Evolutionary conservation across 2,888 invertebrate species (phyloP).

Genomic region (Zaprionus obscuricornis): DNA sequence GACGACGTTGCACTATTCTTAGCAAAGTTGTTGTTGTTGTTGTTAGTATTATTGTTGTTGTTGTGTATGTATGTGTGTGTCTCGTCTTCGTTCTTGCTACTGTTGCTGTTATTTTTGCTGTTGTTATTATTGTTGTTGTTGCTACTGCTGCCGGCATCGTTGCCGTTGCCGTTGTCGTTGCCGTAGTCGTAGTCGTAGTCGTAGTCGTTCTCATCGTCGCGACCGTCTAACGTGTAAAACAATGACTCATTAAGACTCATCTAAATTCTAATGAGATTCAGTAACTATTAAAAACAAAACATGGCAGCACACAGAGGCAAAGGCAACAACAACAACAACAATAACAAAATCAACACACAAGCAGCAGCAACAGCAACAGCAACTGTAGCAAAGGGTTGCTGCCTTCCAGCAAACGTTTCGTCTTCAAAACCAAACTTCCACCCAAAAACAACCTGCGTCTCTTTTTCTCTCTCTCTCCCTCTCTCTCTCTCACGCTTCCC

Average conservation of each 20-base stretch:
- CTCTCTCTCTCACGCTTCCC: slow-evolving; percentile 3
- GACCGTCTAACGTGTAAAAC: slow-evolving; percentile 80
- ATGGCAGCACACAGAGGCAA: slow-evolving; percentile 43
- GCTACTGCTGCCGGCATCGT: slow-evolving; percentile 21
- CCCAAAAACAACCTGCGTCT: slow-evolving; percentile 29
- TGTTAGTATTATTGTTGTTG: slow-evolving; percentile 8
- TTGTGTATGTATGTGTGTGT: background rate
- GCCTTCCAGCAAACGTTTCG: slow-evolving; percentile 7
- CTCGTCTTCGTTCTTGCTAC: slow-evolving; percentile 21
- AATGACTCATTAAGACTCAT: slow-evolving; percentile 84
- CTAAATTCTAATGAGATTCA: slow-evolving; percentile 84
- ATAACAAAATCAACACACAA: slow-evolving; percentile 30
- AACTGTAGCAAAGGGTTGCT: slow-evolving; percentile 69
- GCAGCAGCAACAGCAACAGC: slow-evolving; percentile 29
- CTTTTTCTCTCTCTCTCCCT: slow-evolving; percentile 16
- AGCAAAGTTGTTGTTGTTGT: too few species aligned
- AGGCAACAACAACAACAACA: slow-evolving; percentile 18
- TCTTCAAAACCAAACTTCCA: slow-evolving; percentile 15
- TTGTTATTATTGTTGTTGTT: slow-evolving; percentile 5
- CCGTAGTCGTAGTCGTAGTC: slow-evolving; percentile 8
- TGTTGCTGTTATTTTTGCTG: slow-evolving; percentile 16
- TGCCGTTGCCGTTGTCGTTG: slow-evolving; percentile 14
- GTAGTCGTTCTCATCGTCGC: slow-evolving; percentile 31
- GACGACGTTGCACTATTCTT: slow-evolving; percentile 68
- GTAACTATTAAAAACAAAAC: slow-evolving; percentile 81